Evolutionary conservation across 2,113 vertebrate species (phyloP), one percentile per base, ranked within the genome.

Genomic region (Mormyrus lacerda): DNA sequence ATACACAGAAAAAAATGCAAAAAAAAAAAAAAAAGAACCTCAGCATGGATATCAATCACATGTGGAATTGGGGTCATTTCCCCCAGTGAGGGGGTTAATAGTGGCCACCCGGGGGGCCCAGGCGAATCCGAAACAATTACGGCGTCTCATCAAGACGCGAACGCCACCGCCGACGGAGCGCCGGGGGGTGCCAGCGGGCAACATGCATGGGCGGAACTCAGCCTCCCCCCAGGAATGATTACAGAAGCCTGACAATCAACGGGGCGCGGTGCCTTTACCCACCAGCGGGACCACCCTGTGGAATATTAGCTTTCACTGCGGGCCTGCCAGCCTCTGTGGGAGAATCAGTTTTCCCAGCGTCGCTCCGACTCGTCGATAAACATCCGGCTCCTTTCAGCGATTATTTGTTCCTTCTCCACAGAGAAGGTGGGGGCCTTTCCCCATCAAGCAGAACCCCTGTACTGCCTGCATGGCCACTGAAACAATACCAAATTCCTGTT

Each of bases 31-130:
- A 7, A n/a, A 47, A 44, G 42, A 0, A 9, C 44, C 83, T 11
- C 76, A 88, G 91, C 50, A 89, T 65, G 35, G 83, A 24, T 93
- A 92, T 92, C 92, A 91, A 89, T 91, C 91, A 92, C 82, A 87
- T 85, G 53, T 89, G 90, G 87, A 92, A 93, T 91, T 92, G 92
- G 91, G 91, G 92, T 93, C 91, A 61, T 89, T 91, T 90, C 89
- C n/a, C 83, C 85, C 39, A 79, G 76, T 88, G 79, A 61, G 85
- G 55, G 89, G 91, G 92, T 92, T 93, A 93, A 92, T 93, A 91
- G 90, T 58, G 69, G 61, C 84, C 45, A 39, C 89, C 44, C 35
- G 2, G 35, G 10, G 86, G 84, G 87, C 39, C 50, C 35, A 42
- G 35, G 39, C 24, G 53, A 87, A 87, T 89, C 88, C 89, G 61